Evolutionary conservation across 2,113 vertebrate genomes (phyloP).

Genomic region (Sturnus vulgaris): DNA sequence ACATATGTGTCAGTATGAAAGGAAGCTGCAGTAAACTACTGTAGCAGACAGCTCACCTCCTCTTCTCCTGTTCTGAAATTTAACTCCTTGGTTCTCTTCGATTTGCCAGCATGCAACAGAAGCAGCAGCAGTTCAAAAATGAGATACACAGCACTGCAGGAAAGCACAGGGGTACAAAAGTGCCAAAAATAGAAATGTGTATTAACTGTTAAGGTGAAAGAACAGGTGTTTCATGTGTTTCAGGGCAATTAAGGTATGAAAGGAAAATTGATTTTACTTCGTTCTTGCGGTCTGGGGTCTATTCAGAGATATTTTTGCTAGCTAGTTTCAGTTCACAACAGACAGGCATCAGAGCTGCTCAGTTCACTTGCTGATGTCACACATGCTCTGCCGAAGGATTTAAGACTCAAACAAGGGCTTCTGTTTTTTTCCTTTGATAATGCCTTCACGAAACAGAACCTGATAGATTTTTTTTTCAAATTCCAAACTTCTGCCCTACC

Average conservation of each 20-base stretch:
- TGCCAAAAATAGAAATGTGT: constrained; percentile 39
- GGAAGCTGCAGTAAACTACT: constrained; percentile 69
- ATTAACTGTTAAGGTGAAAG: constrained; percentile 49
- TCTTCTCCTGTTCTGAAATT: constrained; percentile 57
- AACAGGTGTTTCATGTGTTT: constrained; percentile 27
- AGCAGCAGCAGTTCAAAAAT: not conserved
- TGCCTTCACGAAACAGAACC: not conserved
- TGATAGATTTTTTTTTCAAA: not conserved
- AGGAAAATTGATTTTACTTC: not conserved
- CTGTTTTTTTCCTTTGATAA: not conserved
- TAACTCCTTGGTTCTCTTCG: constrained; percentile 58
- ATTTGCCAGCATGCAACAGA: constrained; percentile 29
- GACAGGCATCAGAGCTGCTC: constrained; percentile 19
- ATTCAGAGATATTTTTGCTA: constrained; percentile 13
- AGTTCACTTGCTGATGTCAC: constrained; percentile 38
- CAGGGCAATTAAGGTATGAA: not conserved
- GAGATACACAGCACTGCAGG: constrained; percentile 43
- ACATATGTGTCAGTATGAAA: constrained; percentile 72
- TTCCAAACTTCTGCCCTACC: not conserved
- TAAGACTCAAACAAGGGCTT: constrained; percentile 14
- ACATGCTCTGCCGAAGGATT: not conserved
- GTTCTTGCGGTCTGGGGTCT: not conserved
- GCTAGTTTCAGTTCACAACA: not conserved
- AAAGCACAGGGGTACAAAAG: not conserved
- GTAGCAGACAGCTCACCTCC: constrained; percentile 69